phyloP scores from a whole-genome alignment of 1,140 invertebrate species.

The Drosophila kanapiae region DNA sequence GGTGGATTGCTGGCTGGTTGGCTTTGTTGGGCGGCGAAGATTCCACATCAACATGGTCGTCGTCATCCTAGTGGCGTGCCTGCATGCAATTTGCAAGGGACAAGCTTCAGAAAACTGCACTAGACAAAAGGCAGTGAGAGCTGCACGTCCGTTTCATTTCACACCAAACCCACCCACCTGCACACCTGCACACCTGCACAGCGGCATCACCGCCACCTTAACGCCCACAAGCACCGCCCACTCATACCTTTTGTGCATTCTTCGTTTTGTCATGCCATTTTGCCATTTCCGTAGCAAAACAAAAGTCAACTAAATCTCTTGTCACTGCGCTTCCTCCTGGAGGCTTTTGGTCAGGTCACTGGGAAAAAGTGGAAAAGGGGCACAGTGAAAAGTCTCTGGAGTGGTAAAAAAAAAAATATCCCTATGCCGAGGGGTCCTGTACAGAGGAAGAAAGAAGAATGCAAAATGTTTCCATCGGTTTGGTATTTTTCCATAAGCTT shows the following conservation, averaged over 20 bases:
- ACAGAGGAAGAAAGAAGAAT: slow-evolving; percentile 3
- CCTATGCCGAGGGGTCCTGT: background rate
- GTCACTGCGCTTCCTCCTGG: slow-evolving; percentile 52
- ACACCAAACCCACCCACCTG: slow-evolving; percentile 3
- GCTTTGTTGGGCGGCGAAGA: slow-evolving; percentile 14
- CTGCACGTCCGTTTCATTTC: slow-evolving; percentile 51
- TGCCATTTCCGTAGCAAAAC: slow-evolving; percentile 64
- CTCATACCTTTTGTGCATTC: slow-evolving; percentile 56
- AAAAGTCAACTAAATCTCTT: slow-evolving; percentile 70
- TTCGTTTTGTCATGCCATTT: slow-evolving; percentile 67
- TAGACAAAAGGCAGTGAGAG: slow-evolving; percentile 44
- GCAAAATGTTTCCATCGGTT: background rate
- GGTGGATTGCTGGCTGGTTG: background rate
- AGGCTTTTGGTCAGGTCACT: slow-evolving; percentile 51
- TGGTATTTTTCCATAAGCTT: background rate
- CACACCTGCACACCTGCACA: slow-evolving; percentile 3
- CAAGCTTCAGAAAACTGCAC: slow-evolving; percentile 42
- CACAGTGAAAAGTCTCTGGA: slow-evolving; percentile 20
- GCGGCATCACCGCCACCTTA: background rate
- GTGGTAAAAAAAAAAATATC: slow-evolving; percentile 23
- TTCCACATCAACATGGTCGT: slow-evolving; percentile 48
- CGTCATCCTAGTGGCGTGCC: slow-evolving; percentile 56
- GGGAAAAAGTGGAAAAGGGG: slow-evolving; percentile 13
- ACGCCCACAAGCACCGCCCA: slow-evolving; percentile 10
- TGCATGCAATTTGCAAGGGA: slow-evolving; percentile 60